phyloP scores from a whole-genome alignment of 2,113 vertebrate genomes.

The Elgaria multicarinata region DNA sequence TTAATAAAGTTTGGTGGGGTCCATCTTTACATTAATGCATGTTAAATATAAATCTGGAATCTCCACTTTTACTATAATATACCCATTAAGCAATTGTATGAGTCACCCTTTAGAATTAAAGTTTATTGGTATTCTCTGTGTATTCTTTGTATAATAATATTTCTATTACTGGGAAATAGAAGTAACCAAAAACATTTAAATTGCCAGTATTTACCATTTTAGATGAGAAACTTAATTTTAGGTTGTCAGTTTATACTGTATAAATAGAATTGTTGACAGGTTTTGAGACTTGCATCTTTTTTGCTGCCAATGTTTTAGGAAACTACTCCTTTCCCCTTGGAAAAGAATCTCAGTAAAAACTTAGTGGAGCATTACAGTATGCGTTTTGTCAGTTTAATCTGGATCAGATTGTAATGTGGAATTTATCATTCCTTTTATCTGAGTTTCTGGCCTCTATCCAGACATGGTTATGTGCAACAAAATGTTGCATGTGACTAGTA shows the following conservation, averaged over 20 bases:
- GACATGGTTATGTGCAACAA: slow-evolving; percentile 4
- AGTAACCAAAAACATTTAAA: slow-evolving; percentile 27
- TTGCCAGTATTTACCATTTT: slow-evolving; percentile 14
- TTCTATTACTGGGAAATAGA: slow-evolving; percentile 21
- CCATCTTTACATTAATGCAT: slow-evolving; percentile 6
- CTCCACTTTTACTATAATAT: slow-evolving; percentile 25
- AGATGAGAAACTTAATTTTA: slow-evolving; percentile 23
- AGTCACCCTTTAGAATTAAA: slow-evolving; percentile 1
- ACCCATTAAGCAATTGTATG: slow-evolving; percentile 44
- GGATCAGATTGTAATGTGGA: slow-evolving; percentile 14
- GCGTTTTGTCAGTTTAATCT: slow-evolving; percentile 23
- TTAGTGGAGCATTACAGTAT: neutral
- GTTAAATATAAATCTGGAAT: slow-evolving; percentile 20
- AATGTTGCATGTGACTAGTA: neutral
- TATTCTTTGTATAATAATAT: slow-evolving; percentile 10
- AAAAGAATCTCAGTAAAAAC: slow-evolving; percentile 3
- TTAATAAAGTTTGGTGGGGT: neutral
- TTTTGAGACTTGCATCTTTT: slow-evolving; percentile 37
- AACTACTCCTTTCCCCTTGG: slow-evolving; percentile 19
- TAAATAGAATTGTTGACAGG: neutral
- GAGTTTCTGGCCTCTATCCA: slow-evolving; percentile 3
- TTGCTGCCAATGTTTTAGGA: neutral
- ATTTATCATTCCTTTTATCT: slow-evolving; percentile 32
- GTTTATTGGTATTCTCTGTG: slow-evolving; percentile 35
- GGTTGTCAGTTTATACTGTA: neutral